Conservation (phyloP, 1,140 invertebrate species). For the Riptortus pedestris region DNA sequence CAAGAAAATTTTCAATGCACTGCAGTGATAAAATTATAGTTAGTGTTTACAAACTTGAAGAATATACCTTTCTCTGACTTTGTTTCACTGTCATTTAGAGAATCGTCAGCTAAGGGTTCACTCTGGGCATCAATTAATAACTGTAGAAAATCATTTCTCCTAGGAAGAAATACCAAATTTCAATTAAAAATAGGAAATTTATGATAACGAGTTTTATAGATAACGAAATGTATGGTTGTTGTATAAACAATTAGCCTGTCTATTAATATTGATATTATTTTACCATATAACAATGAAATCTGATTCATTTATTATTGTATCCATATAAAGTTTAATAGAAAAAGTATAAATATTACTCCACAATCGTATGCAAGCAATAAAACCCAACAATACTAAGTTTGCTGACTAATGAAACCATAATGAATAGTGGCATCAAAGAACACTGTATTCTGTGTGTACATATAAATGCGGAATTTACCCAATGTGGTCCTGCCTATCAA, state of each 20-base stretch:
- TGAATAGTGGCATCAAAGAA: too few species aligned
- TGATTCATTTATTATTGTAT: neutral
- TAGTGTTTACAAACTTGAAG: too few species aligned
- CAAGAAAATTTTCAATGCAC: too few species aligned
- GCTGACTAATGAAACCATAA: too few species aligned
- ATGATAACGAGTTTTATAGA: too few species aligned
- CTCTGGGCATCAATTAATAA: constrained; percentile 32
- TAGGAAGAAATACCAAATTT: constrained; percentile 18
- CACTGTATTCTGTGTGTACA: too few species aligned
- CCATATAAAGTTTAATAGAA: neutral
- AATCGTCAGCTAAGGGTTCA: neutral
- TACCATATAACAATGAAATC: neutral
- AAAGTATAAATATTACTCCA: neutral
- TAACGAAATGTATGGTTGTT: too few species aligned
- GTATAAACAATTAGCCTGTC: neutral
- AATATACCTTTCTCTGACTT: neutral
- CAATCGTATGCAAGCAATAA: too few species aligned
- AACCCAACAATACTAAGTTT: too few species aligned
- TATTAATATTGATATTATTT: neutral
- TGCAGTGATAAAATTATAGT: too few species aligned
- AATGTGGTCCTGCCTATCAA: too few species aligned
- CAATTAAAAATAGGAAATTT: neutral
- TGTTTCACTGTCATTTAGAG: constrained; percentile 4
- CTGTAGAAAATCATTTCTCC: constrained; percentile 34
- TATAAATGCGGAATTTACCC: too few species aligned